Percentiles rank a stretch among this genome's conserved stretches.
Evolutionary conservation across 2,888 invertebrate genomes (phyloP).

Genomic region (Xestia sexstrigata): DNA sequence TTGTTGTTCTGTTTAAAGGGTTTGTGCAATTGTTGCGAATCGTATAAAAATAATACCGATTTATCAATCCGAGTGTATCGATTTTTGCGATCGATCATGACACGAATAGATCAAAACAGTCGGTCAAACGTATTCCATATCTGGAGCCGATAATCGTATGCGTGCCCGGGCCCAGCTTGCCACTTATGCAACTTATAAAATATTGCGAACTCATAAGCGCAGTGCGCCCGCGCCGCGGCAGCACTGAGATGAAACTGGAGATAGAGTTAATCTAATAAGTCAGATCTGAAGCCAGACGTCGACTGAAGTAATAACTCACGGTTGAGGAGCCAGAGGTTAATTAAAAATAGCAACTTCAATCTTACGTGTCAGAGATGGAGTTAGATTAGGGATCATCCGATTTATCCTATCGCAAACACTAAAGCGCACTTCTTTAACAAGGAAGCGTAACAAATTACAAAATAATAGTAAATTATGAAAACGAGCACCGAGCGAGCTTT

Average conservation of each 20-base stretch:
- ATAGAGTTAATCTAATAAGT: conserved; percentile 90
- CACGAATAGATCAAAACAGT: conserved; percentile 80
- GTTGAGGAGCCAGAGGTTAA: conserved; percentile 89
- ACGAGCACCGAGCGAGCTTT: conserved; percentile 31
- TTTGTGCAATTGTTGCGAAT: conserved; percentile 76
- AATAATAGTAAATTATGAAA: conserved; percentile 51
- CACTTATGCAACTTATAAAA: conserved; percentile 87
- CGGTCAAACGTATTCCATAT: conserved; percentile 79
- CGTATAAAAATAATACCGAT: conserved; percentile 62
- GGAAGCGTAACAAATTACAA: conserved; percentile 62
- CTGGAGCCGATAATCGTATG: conserved; percentile 83
- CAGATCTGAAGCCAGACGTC: conserved; percentile 88
- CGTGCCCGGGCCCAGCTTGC: conserved; percentile 73
- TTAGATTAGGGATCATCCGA: conserved; percentile 82
- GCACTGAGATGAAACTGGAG: conserved; percentile 84
- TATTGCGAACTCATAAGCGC: conserved; percentile 87
- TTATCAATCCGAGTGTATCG: conserved; percentile 61
- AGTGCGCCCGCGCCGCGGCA: conserved; percentile 76
- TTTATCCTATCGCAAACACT: conserved; percentile 76
- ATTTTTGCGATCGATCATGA: conserved; percentile 76
- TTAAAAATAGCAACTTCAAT: conserved; percentile 90
- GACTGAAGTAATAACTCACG: conserved; percentile 87
- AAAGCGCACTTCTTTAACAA: conserved; percentile 62
- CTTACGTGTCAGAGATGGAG: conserved; percentile 84
- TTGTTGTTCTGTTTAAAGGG: conserved; percentile 78